Conservation (phyloP, 1,140 invertebrate genomes). For the Cyrtorhinus lividipennis region DNA sequence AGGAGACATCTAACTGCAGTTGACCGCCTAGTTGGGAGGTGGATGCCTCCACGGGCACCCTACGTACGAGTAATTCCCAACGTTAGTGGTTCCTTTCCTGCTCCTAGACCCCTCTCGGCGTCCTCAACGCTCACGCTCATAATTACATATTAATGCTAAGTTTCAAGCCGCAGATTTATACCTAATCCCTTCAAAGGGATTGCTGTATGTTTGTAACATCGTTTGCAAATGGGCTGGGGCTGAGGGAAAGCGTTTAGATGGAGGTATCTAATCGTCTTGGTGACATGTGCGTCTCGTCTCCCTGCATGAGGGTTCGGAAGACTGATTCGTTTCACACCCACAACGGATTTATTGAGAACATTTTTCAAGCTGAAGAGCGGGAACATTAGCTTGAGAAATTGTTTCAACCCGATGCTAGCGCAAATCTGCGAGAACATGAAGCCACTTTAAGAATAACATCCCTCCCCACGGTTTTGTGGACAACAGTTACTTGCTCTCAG, state of each 20-base stretch:
- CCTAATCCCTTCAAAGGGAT: neutral
- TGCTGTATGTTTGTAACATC: neutral
- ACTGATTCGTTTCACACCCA: neutral
- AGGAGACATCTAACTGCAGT: conserved; percentile 10
- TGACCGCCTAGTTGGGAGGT: conserved; percentile 12
- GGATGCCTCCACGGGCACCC: no score
- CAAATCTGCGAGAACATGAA: no score
- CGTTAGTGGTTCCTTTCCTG: conserved; percentile 2
- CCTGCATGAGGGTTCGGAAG: neutral
- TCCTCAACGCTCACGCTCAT: neutral
- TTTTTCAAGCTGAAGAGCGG: conserved; percentile 7
- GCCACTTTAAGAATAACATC: no score
- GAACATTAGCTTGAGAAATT: no score
- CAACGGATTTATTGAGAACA: neutral
- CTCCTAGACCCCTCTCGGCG: neutral
- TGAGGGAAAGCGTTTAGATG: neutral
- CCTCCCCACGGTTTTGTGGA: no score
- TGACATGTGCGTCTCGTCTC: neutral
- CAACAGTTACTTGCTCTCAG: no score
- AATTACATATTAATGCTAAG: conserved; percentile 13
- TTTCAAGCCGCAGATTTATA: conserved; percentile 2
- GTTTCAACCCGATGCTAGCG: no score
- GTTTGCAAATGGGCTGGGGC: no score
- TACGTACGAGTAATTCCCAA: no score
- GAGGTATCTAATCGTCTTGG: neutral